These are phyloP conservation scores for Eupithecia vulgata DNA, from an alignment of 2,888 invertebrate genomes.

Conservation along the genomic window DNA sequence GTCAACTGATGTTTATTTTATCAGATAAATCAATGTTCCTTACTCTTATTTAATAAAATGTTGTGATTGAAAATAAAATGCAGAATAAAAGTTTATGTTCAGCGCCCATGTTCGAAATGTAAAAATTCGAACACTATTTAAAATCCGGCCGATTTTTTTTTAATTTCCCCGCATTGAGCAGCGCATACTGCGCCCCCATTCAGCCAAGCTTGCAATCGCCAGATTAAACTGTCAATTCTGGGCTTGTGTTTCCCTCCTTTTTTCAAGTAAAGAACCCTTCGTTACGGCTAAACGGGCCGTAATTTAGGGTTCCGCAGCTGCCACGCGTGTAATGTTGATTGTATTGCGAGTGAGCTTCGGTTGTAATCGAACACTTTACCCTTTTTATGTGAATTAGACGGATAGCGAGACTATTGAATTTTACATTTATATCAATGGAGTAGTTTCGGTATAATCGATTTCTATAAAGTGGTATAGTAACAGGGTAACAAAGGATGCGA, in stretches of 20 bases:
- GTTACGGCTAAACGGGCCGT: slow-evolving; percentile 70
- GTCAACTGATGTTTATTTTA: not conserved
- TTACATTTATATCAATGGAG: slow-evolving; percentile 30
- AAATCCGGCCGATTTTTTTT: slow-evolving; percentile 31
- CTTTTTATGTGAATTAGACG: slow-evolving; percentile 62
- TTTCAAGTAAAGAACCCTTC: slow-evolving; percentile 67
- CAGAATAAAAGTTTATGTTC: not conserved
- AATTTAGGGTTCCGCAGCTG: slow-evolving; percentile 81
- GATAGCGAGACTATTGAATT: slow-evolving; percentile 40
- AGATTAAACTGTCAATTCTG: slow-evolving; percentile 79
- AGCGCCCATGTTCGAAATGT: not conserved
- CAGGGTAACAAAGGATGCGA: slow-evolving; percentile 1
- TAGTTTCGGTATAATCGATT: slow-evolving; percentile 18
- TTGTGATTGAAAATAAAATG: not conserved
- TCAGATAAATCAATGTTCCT: not conserved
- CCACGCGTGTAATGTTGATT: slow-evolving; percentile 79
- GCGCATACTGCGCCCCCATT: slow-evolving; percentile 45
- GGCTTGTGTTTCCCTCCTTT: slow-evolving; percentile 59
- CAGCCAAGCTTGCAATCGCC: slow-evolving; percentile 60
- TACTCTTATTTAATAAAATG: not conserved
- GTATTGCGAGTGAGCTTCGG: slow-evolving; percentile 66
- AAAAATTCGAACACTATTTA: slow-evolving; percentile 29
- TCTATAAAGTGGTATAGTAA: slow-evolving; percentile 22
- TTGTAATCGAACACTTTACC: slow-evolving; percentile 68
- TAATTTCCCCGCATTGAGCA: slow-evolving; percentile 37